Evolutionary conservation across 2,888 invertebrate species (phyloP).

Genomic region (Operophtera brumata): DNA sequence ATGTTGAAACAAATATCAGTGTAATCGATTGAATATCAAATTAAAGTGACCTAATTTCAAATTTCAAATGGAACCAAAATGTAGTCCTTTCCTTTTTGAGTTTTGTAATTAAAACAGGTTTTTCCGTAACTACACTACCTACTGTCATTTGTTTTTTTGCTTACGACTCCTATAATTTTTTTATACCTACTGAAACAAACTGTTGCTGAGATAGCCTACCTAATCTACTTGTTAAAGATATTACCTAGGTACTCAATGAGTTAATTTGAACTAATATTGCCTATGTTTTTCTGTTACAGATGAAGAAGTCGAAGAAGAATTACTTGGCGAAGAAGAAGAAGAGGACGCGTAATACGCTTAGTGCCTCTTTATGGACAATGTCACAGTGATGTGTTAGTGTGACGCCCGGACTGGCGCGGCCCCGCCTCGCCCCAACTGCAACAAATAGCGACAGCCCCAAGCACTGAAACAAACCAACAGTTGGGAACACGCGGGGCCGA

Average conservation of each 20-base stretch:
- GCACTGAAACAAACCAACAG: conserved; percentile 51
- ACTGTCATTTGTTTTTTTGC: neutral
- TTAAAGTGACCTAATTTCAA: conserved; percentile 1
- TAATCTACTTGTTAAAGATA: neutral
- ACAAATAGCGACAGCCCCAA: conserved; percentile 48
- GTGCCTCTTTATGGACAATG: conserved; percentile 77
- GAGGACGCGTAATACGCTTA: conserved; percentile 80
- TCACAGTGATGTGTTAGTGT: conserved; percentile 81
- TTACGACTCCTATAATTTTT: neutral
- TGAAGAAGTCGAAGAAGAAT: conserved; percentile 76
- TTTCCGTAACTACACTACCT: neutral
- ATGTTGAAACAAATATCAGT: neutral
- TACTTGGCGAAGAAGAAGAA: conserved; percentile 76
- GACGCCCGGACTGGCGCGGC: conserved; percentile 74
- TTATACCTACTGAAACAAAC: too few relatives aligned
- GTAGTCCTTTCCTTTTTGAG: neutral
- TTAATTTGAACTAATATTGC: conserved; percentile 19
- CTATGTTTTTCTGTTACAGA: conserved; percentile 60
- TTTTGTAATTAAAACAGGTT: neutral
- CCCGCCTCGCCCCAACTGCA: conserved; percentile 75
- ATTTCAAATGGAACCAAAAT: neutral
- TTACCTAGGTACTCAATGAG: too few relatives aligned
- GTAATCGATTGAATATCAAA: neutral
- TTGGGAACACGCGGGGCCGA: conserved; percentile 76
- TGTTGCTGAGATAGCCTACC: neutral